Evolutionary conservation across 2,888 invertebrate genomes (phyloP), one percentile per base, ranked within the genome.

Genomic region (Notocelia uddmanniana): DNA sequence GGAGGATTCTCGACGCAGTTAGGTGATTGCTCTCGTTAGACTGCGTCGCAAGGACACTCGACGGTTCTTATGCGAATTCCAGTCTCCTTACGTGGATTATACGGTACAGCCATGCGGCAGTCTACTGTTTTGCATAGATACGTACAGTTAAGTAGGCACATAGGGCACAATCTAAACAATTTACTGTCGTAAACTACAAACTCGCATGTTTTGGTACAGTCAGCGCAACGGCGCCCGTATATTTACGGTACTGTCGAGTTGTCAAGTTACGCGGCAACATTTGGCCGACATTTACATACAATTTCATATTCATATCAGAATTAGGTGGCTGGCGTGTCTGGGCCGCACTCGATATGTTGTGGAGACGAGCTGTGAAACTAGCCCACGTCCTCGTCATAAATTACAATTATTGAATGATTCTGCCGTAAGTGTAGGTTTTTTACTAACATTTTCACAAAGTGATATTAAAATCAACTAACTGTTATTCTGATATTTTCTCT

Each of bases 231-330:
- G 82, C 80, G 85, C 83, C 83, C 81, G 85, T 88, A 87, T 89
- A 89, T 91, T 90, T 90, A 89, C 86, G 86, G 82, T 83, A 83
- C 84, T 87, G 88, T 86, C 83, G 87, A 90, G 86, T 89, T 90
- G 89, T 90, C 89, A 89, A 89, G 84, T 88, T 86, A 81, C 80
- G 83, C 83, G 83, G 86, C 81, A 89, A 89, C 85, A 89, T 90
- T 91, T 87, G 88, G 87, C 78, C 82, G 82, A 86, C 84, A 92
- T 91, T 91, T 86, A 86, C 89, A 91, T 92, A 90, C 84, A 86
- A 91, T 90, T 91, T 91, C 89, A 91, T 90, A 91, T 91, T 91
- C 91, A 92, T 91, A 89, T 87, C 85, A 86, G 88, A 89, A 91
- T 91, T 90, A 89, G 89, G 86, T 88, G 81, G 83, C 78, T 78